phyloP scores from a whole-genome alignment of 2,113 vertebrate genomes.

The Ageneiosus marmoratus region DNA sequence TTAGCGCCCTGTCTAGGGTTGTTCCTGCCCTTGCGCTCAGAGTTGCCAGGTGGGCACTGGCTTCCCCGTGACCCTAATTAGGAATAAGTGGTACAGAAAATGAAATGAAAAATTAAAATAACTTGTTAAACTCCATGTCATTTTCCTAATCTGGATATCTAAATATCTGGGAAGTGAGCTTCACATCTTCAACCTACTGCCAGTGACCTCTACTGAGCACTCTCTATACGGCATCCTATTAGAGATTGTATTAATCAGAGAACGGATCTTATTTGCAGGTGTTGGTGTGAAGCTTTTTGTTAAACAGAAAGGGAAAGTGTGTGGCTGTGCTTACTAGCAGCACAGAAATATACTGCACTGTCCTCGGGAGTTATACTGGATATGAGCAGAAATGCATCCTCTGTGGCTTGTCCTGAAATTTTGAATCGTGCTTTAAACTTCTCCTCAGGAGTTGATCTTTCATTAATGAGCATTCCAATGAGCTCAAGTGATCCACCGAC shows the following conservation, averaged over 20 bases:
- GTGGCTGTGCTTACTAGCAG: slow-evolving; percentile 41
- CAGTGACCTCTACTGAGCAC: background rate
- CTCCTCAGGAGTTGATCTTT: background rate
- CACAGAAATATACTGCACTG: slow-evolving; percentile 50
- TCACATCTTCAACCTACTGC: background rate
- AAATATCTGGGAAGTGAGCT: background rate
- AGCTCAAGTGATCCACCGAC: slow-evolving; percentile 4
- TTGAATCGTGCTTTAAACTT: slow-evolving; percentile 30
- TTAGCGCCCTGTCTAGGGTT: too few relatives aligned
- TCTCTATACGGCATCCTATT: background rate
- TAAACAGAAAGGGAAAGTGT: background rate
- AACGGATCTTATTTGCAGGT: background rate
- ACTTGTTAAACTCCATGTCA: too few relatives aligned
- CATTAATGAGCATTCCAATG: slow-evolving; percentile 38
- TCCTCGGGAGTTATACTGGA: slow-evolving; percentile 26
- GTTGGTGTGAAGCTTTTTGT: slow-evolving; percentile 23
- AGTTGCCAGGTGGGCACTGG: too few relatives aligned
- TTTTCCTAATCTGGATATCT: too few relatives aligned
- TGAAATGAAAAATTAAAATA: too few relatives aligned
- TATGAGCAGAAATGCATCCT: slow-evolving; percentile 38
- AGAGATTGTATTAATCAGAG: background rate
- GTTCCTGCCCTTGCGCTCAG: too few relatives aligned
- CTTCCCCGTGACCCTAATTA: too few relatives aligned
- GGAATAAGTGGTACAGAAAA: too few relatives aligned
- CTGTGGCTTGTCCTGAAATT: slow-evolving; percentile 39